Percentiles rank a stretch among this genome's conserved stretches.
These are phyloP conservation scores for Drosophila aldrichi DNA, from an alignment of 2,888 invertebrate genomes.

Conservation along the genomic window DNA sequence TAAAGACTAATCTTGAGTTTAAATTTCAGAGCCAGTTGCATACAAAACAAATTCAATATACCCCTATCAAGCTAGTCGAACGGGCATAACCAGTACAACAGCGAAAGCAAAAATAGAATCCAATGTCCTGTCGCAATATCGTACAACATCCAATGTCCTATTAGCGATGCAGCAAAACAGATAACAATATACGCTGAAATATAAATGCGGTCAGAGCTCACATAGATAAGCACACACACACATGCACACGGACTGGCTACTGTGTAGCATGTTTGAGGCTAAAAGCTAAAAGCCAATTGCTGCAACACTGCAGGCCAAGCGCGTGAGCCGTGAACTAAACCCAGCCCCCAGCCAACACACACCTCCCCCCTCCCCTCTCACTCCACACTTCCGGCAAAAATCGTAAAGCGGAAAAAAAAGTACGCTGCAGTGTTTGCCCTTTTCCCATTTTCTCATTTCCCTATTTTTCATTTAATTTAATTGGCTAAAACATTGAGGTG, in stretches of 20 bases:
- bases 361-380: not conserved
- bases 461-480: conserved; percentile 30
- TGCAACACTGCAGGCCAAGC: conserved; percentile 18
- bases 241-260: not conserved
- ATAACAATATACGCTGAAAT: conserved; percentile 57
- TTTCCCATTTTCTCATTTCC: conserved; percentile 31
- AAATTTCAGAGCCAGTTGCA: no score
- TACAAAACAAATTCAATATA: not conserved
- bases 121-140: conserved; percentile 26
- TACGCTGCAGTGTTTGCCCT: conserved; percentile 21
- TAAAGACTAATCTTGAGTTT: no score
- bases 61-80: no score
- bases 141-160: conserved; percentile 42
- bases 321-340: not conserved
- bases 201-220: conserved; percentile 34
- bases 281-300: conserved; percentile 58
- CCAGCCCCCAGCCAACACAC: not conserved
- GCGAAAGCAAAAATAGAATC: conserved; percentile 65
- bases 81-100: conserved; percentile 12
- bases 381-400: conserved; percentile 16
- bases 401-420: conserved; percentile 38
- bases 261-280: not conserved
- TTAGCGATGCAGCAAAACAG: conserved; percentile 60
- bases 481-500: conserved; percentile 28
- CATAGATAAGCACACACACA: not conserved